Percentiles rank a stretch among this genome's conserved stretches.
These are phyloP conservation scores for Drosophila borborema DNA, from an alignment of 2,888 invertebrate genomes.

Conservation along the genomic window DNA sequence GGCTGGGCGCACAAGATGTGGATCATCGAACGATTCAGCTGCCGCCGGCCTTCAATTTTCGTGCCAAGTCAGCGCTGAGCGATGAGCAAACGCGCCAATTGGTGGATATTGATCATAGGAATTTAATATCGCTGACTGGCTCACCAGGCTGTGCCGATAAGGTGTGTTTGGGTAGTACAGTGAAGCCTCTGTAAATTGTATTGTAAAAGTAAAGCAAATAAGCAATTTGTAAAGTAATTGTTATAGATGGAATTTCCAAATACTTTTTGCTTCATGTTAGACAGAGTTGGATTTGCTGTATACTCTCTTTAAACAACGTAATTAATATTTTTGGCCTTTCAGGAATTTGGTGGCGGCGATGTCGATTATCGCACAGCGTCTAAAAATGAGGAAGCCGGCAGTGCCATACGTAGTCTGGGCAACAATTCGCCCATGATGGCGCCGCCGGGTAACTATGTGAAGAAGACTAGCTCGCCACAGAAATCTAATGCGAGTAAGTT, in stretches of 20 bases:
- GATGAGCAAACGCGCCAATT: slow-evolving; percentile 84
- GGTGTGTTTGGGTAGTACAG: slow-evolving; percentile 37
- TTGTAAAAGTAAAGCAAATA: background rate
- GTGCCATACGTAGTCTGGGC: slow-evolving; percentile 54
- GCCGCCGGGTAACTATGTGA: slow-evolving; percentile 59
- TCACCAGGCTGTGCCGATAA: slow-evolving; percentile 86
- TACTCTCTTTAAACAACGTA: background rate
- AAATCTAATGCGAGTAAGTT: slow-evolving; percentile 82
- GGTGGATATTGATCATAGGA: slow-evolving; percentile 93
- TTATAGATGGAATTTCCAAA: background rate
- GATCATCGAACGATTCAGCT: slow-evolving; percentile 87
- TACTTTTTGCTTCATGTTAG: background rate
- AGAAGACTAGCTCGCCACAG: slow-evolving; percentile 72
- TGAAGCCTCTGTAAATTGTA: background rate
- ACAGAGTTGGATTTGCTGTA: background rate
- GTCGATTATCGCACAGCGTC: slow-evolving; percentile 78
- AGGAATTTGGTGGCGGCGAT: slow-evolving; percentile 80
- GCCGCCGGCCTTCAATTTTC: slow-evolving; percentile 85
- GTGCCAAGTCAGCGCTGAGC: slow-evolving; percentile 74
- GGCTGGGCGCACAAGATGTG: slow-evolving; percentile 86
- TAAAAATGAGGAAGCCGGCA: slow-evolving; percentile 49
- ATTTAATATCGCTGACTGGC: slow-evolving; percentile 93
- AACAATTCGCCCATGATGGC: slow-evolving; percentile 68
- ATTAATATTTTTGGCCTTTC: slow-evolving; percentile 10
- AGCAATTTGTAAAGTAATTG: background rate